Evolutionary conservation across 2,888 invertebrate species (phyloP), one percentile per base, ranked within the genome.

Genomic region (Orgyia antiqua): DNA sequence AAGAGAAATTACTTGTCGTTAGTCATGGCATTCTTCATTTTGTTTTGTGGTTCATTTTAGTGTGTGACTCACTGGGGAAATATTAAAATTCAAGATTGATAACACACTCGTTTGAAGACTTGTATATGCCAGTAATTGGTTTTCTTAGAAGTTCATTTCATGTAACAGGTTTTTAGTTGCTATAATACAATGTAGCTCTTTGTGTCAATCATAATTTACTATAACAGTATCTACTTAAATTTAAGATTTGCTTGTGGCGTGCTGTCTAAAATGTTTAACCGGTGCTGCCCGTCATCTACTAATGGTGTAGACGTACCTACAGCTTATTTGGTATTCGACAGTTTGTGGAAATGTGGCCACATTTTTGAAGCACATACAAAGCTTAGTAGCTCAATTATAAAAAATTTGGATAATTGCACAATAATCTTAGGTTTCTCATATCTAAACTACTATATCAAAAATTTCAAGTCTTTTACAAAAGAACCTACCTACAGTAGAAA

Each of bases 41-140:
- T 13, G 13, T 13, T 7, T 21, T 10, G 9, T 10, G 5, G 10
- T 19, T 27, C 13, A 31, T 28, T 29, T 38, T 21, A 4, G 8
- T 19, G 9, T n/a, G 23, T 33, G 31, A 51, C 34, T 36, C 42
- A 40, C 21, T 15, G 29, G 18, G 17, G 3, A 12, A 10, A 39
- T 39, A 51, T 51, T 45, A 33, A 45, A 33, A 47, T 39, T 51
- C 34, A 39, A 38, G 39, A 38, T 38, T 36, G 38, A 42, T 47
- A 39, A 25, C 25, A 28, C 13, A 20, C 13, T 28, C 7, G 12
- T n/a, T 24, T 13, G 21, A 23, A 25, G 17, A 21, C 30, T 29
- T 36, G 26, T 36, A 29, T 24, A 36, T 28, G 10, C 29, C 26
- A 13, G 28, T 36, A 36, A 38, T 47, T 34, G 42, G 39, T 39